Conservation (phyloP, 2,113 vertebrate species). For the Aspidoscelis tigris region DNA sequence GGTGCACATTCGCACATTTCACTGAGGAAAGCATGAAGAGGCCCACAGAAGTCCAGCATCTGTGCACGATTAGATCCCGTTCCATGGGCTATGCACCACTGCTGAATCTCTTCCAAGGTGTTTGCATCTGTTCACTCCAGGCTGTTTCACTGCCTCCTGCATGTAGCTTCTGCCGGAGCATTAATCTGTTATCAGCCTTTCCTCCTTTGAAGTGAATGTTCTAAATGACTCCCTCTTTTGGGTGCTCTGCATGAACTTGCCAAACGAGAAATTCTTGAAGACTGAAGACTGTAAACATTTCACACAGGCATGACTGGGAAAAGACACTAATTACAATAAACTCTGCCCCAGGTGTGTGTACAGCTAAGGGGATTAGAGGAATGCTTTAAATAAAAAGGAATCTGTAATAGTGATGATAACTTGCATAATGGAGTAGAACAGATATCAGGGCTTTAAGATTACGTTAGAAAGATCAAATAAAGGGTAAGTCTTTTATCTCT, state of each 20-base stretch:
- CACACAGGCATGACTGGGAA: slow-evolving; percentile 4
- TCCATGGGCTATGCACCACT: neutral
- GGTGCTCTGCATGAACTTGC: slow-evolving; percentile 36
- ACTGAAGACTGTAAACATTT: slow-evolving; percentile 53
- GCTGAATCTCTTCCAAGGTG: neutral
- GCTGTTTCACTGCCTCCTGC: slow-evolving; percentile 28
- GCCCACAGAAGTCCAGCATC: neutral
- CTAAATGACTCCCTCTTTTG: slow-evolving; percentile 40
- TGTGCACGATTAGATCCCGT: neutral
- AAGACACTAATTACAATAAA: slow-evolving; percentile 39
- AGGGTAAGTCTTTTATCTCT: neutral
- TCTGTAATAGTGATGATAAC: slow-evolving; percentile 17
- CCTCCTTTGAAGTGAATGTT: slow-evolving; percentile 40
- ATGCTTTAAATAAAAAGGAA: slow-evolving; percentile 23
- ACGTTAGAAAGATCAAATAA: slow-evolving; percentile 27
- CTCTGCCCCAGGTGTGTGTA: slow-evolving; percentile 26
- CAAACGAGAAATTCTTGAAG: slow-evolving; percentile 52
- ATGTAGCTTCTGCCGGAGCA: slow-evolving; percentile 17
- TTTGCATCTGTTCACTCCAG: slow-evolving; percentile 28
- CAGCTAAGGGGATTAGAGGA: neutral
- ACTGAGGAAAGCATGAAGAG: too few relatives aligned
- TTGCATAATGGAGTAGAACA: slow-evolving; percentile 12
- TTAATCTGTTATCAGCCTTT: slow-evolving; percentile 48
- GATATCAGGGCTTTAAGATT: slow-evolving; percentile 21
- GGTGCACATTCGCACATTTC: too few relatives aligned